Base-by-base conservation (phyloP, 2,888 invertebrate genomes). In the Nymphalis urticae region DNA sequence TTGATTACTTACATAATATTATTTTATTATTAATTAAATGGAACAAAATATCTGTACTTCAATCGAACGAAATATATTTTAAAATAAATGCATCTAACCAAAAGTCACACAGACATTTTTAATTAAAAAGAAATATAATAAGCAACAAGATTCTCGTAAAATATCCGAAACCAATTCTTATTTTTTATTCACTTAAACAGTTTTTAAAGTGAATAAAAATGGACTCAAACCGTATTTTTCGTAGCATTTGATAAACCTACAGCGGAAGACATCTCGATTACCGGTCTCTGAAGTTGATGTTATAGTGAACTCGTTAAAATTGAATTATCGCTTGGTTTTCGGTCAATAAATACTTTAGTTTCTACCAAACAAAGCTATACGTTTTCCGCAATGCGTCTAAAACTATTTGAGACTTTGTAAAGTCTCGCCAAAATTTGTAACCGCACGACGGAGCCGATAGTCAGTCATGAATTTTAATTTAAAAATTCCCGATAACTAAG, bases 341-440 rank as follows among this genome's bases (percentile, higher is more conserved):
- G 59, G 32, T 48, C 53, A 56, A 42, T 50, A n/a, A 53, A 68
- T 54, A 64, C 56, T 61, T 53, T 42, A 60, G 64, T 48, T 47
- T 58, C 56, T 10, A 69, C 27, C 54, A 53, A 68, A 69, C 61
- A 64, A 24, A 53, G 61, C 64, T 61, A 48, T 69, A 56, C 58
- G 75, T 75, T 75, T 74, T 77, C 72, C 69, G 73, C 72, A 73
- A 73, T 64, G 71, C 72, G 76, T 75, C 73, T 65, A 64, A 69
- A 72, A 66, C 68, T 70, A 68, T 68, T 68, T 60, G 48, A 60
- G 62, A 70, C 62, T 72, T 66, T 62, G 59, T 64, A 63, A 13
- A 42, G 70, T 63, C 70, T 68, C 64, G 61, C 67, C 63, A 68
- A 70, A 68, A 61, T 61, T 21, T 42, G 51, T 66, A 62, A 59